These are phyloP conservation scores for Margaritifera margaritifera DNA, from an alignment of 2,888 invertebrate species.

Conservation along the genomic window DNA sequence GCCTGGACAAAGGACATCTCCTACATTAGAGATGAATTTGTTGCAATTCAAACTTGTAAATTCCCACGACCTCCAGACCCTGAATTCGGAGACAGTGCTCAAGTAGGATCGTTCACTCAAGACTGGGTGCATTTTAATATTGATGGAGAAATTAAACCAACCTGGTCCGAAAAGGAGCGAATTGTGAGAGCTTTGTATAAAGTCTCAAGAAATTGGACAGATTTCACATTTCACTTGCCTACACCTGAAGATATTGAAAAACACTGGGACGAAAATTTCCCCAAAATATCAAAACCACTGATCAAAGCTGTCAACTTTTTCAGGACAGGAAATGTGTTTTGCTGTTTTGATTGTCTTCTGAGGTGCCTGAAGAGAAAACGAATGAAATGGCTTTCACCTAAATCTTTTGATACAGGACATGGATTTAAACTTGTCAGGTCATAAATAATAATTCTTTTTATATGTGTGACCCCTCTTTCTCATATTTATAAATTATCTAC, in stretches of 20 bases:
- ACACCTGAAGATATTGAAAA: constrained; percentile 63
- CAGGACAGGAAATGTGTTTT: constrained; percentile 52
- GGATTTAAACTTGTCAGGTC: constrained; percentile 68
- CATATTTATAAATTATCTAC: too few species aligned
- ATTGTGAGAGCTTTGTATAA: constrained; percentile 57
- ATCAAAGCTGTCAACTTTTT: constrained; percentile 63
- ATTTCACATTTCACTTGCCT: constrained; percentile 69
- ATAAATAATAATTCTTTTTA: constrained; percentile 13
- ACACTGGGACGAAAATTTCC: constrained; percentile 69
- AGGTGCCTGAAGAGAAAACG: constrained; percentile 62
- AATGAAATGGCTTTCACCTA: constrained; percentile 68
- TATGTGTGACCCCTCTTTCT: too few species aligned
- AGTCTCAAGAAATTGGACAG: constrained; percentile 67
- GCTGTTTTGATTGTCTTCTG: constrained; percentile 60
- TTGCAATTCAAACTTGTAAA: constrained; percentile 68
- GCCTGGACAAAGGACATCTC: constrained; percentile 63
- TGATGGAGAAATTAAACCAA: constrained; percentile 45
- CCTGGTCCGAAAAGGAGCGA: constrained; percentile 58
- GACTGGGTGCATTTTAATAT: constrained; percentile 68
- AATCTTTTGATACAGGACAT: constrained; percentile 69
- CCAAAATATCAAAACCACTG: constrained; percentile 58
- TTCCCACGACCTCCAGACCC: constrained; percentile 40
- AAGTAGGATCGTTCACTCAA: constrained; percentile 65
- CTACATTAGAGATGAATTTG: constrained; percentile 44
- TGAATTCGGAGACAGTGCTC: constrained; percentile 42